A percentile compares a stretch with the other conserved stretches of the same genome.
Evolutionary conservation across 2,797 vertebrate genomes (phyloP).

Genomic region (Setipinna tenuifilis): DNA sequence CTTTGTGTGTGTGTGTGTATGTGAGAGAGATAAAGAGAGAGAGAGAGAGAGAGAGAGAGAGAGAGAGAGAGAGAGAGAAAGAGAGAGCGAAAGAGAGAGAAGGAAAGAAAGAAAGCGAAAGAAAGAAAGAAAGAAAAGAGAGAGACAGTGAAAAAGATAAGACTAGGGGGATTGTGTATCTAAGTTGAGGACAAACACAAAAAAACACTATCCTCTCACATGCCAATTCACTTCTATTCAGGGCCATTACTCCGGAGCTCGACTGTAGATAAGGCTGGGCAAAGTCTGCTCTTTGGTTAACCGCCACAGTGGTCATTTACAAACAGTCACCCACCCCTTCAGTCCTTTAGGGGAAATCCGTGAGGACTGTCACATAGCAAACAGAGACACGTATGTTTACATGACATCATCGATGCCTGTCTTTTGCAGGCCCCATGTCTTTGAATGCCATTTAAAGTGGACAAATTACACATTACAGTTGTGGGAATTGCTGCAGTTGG

Average conservation of each 20-base stretch:
- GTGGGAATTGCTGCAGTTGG: background rate
- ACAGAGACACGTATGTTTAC: background rate
- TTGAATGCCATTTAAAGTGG: background rate
- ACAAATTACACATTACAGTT: background rate
- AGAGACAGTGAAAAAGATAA: background rate
- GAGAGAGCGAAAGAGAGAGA: background rate
- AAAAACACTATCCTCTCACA: background rate
- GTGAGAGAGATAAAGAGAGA: background rate
- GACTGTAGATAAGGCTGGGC: slow-evolving; percentile 19
- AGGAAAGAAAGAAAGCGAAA: background rate
- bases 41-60: background rate
- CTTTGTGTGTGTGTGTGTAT: background rate
- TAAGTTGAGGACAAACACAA: background rate
- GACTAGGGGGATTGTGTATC: background rate
- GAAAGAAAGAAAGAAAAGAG: background rate
- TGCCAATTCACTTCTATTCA: background rate
- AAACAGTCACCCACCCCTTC: slow-evolving; percentile 10
- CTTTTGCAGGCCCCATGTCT: background rate
- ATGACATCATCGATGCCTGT: background rate
- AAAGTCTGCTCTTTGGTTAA: slow-evolving; percentile 33
- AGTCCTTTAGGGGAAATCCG: background rate
- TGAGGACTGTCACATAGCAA: background rate
- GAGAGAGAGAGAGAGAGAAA: background rate
- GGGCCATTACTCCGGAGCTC: slow-evolving; percentile 15
- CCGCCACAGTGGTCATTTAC: slow-evolving; percentile 40